Base-by-base conservation (phyloP, 2,113 vertebrate species). In the Myotis yumanensis region DNA sequence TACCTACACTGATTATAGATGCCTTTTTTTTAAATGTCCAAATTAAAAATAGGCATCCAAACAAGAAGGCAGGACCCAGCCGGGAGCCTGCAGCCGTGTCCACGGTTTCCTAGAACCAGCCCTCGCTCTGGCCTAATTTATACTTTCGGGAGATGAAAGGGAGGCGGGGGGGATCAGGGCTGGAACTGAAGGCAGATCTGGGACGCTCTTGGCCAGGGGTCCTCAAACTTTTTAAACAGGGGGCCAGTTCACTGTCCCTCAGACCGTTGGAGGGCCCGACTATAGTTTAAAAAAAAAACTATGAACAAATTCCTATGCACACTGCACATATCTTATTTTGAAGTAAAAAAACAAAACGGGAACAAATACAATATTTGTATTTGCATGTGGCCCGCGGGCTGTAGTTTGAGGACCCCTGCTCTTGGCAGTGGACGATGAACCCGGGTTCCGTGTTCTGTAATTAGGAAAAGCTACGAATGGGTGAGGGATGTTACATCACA, bases 1-100 rank as follows among this genome's bases (percentile, higher is more conserved):
- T 93, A 73, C 81, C 88, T 87, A 91, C 77, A 75, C 87, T 96
- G 94, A 97, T 97, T 96, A 94, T 51, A 80, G 86, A 66, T 95
- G 94, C 79, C 87, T 92, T 96, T 94, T 94, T 96, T 94, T 28
- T 11, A 96, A 93, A 87, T 20, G 71, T 75, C 87, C 90, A 86
- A 62, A 96, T 88, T 91, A 90, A 97, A 97, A 96, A 97, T 90
- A 96, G 92, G 95, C 87, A 51, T 90, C 79, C 62, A 76, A 93
- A 91, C 14, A 40, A 81, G 81, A 51, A 90, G 0, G 17, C 73
- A 66, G 69, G 92, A 76, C 88, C 37, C 62, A 82, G 85, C 94
- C 92, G 68, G 16, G 81, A 90, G 90, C 89, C 91, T 4, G 25
- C 43, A 66, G 93, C 92, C 69, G 16, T 81, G 81, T 37, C 85